Percentiles rank a stretch among this genome's conserved stretches.
Conservation (phyloP, 2,113 vertebrate species). For the Garra rufa region DNA sequence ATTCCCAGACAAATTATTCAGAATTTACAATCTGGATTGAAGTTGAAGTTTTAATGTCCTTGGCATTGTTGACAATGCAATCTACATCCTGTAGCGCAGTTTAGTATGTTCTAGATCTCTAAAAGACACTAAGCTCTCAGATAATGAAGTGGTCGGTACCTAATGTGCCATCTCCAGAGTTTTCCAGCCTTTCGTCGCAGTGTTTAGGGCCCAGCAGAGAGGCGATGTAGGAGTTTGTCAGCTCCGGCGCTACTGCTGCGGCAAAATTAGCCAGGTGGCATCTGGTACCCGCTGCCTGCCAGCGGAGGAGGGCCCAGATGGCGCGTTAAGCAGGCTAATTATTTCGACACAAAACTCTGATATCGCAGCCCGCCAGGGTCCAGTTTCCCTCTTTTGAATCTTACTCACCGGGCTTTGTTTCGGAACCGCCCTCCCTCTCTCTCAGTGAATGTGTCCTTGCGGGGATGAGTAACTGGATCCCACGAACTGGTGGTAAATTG, state of each 20-base stretch:
- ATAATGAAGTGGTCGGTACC: conserved; percentile 50
- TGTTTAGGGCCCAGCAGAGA: conserved; percentile 80
- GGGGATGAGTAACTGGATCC: conserved; percentile 30
- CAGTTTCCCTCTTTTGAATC: conserved; percentile 88
- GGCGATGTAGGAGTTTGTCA: conserved; percentile 55
- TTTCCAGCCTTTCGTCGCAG: conserved; percentile 37
- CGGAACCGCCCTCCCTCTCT: conserved; percentile 13
- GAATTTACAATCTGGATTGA: conserved; percentile 25
- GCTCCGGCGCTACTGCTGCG: conserved; percentile 75
- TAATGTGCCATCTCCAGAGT: conserved; percentile 51
- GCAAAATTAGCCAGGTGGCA: conserved; percentile 95
- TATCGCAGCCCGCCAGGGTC: conserved; percentile 88
- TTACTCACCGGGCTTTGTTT: conserved; percentile 59
- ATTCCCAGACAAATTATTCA: conserved; percentile 4
- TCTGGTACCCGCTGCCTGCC: conserved; percentile 92
- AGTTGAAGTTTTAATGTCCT: conserved; percentile 35
- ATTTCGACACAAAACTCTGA: conserved; percentile 99
- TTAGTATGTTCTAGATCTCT: conserved; percentile 29
- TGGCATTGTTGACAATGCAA: conserved; percentile 45
- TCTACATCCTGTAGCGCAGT: background rate
- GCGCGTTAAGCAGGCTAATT: conserved; percentile 98
- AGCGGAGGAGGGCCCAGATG: conserved; percentile 96
- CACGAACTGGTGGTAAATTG: conserved; percentile 18
- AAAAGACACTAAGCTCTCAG: conserved; percentile 17
- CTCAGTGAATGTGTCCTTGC: conserved; percentile 27